A percentile compares a stretch with the other conserved stretches of the same genome.
Evolutionary conservation across 2,113 vertebrate genomes (phyloP).

Genomic region (Amblyopsis rosae): DNA sequence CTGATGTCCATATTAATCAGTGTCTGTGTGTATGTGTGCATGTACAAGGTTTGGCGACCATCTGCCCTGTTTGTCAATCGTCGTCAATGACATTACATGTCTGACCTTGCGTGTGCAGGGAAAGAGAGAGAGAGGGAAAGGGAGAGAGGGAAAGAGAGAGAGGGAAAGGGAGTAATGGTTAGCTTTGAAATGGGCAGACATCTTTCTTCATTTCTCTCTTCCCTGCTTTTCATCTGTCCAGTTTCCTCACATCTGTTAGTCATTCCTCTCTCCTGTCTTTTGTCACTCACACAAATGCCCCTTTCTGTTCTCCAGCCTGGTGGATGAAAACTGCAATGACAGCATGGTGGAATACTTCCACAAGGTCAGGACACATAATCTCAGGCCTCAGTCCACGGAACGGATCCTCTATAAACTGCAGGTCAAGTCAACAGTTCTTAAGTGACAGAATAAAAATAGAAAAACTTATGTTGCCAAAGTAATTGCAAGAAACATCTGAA

Average conservation of each 20-base stretch:
- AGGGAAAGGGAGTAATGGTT: slow-evolving; percentile 24
- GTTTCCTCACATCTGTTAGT: slow-evolving; percentile 14
- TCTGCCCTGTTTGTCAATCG: slow-evolving; percentile 27
- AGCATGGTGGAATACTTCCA: no score
- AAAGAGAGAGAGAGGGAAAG: not conserved
- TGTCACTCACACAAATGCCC: not conserved
- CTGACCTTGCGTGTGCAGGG: slow-evolving; percentile 6
- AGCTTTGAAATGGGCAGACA: slow-evolving; percentile 44
- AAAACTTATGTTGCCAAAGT: no score
- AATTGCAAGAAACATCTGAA: no score
- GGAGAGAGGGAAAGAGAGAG: slow-evolving; percentile 7
- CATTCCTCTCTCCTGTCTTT: slow-evolving; percentile 9
- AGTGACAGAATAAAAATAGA: no score
- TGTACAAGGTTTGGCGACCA: slow-evolving; percentile 6
- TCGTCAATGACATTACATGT: slow-evolving; percentile 27
- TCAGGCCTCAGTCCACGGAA: no score
- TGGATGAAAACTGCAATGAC: no score
- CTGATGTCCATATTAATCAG: not conserved
- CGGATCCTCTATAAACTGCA: no score
- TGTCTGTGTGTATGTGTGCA: not conserved
- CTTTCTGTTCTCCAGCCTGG: not conserved
- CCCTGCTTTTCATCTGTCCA: not conserved
- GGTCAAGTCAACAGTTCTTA: no score
- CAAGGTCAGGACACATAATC: no score
- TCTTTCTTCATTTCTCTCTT: not conserved